Base-by-base conservation (phyloP, 2,797 vertebrate genomes). In the Luscinia megarhynchos region DNA sequence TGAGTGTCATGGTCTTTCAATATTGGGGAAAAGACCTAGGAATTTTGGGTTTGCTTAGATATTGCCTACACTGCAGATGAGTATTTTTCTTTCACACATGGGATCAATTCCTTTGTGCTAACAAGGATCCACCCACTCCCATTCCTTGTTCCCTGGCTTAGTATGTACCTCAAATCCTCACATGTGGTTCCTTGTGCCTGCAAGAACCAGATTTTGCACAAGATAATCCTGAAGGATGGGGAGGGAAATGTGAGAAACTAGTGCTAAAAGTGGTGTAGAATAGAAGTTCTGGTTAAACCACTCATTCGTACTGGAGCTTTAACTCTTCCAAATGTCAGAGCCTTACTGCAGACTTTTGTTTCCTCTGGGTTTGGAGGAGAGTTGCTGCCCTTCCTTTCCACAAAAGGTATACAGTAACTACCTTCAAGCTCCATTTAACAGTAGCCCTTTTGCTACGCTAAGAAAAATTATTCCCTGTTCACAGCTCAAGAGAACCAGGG, bases 201-300 rank as follows among this genome's bases (percentile, higher is more conserved):
- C 74, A 91, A 78, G 55, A 87, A 87, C 48, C 22, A 61, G 41
- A 79, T 82, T 93, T 96, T 96, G 58, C 51, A 79, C 50, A 75
- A 72, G 80, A 89, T 80, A 88, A 89, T 77, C 64, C 54, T 72
- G 41, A 93, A 89, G 41, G 11, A 74, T 8, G 6, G 55, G 30
- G 64, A 73, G 15, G 27, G 36, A 86, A 91, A 69, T 73, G 69
- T 18, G 38, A 92, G 67, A 92, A 91, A 91, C 26, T 41, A 73
- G 59, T 32, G 24, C 34, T 85, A 59, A 48, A 48, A 69, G 41
- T 29, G 20, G 24, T 64, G 10, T 27, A 66, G 78, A 73, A 82
- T 78, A 41, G 55, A 84, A 58, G 13, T 68, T 70, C 43, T 86
- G 38, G 32, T 90, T 78, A 84, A 91, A 57, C 8, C 64, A 90